Conservation (phyloP, 2,888 invertebrate genomes). For the Apotomis capreana region DNA sequence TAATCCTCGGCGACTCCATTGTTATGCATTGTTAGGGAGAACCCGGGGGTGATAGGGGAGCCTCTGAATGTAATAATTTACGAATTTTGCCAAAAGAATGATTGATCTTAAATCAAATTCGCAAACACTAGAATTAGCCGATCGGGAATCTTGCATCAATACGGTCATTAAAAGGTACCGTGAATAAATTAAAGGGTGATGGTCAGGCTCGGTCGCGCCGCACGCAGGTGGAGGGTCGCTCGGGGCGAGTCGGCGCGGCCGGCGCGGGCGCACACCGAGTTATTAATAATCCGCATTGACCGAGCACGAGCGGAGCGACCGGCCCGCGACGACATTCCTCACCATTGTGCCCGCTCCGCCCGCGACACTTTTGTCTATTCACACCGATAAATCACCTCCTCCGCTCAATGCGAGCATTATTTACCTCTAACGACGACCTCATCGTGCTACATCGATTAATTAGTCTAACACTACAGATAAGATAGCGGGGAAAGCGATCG, state of each 20-base stretch:
- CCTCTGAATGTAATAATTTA: constrained; percentile 65
- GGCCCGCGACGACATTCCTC: constrained; percentile 80
- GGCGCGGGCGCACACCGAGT: constrained; percentile 52
- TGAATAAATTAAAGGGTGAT: constrained; percentile 63
- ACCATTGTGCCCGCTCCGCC: constrained; percentile 78
- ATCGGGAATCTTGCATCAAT: constrained; percentile 51
- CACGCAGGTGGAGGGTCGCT: constrained; percentile 69
- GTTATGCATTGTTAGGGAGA: constrained; percentile 70
- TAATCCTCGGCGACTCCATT: constrained; percentile 77
- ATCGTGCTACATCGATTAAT: constrained; percentile 80
- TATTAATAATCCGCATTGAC: constrained; percentile 83
- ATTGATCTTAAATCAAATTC: constrained; percentile 61
- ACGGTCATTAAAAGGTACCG: constrained; percentile 64
- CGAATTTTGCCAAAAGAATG: constrained; percentile 56
- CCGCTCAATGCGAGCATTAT: constrained; percentile 76
- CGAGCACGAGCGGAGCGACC: constrained; percentile 71
- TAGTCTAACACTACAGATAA: constrained; percentile 82
- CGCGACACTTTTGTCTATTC: constrained; percentile 82
- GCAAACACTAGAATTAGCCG: constrained; percentile 49
- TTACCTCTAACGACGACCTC: constrained; percentile 76
- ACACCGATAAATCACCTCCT: constrained; percentile 79
- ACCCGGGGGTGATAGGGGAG: constrained; percentile 62
- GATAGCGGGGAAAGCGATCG: constrained; percentile 82
- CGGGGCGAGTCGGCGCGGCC: constrained; percentile 58
- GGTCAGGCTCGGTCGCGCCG: constrained; percentile 54